Base-by-base conservation (phyloP, 2,113 vertebrate genomes). In the Trematomus loennbergii region DNA sequence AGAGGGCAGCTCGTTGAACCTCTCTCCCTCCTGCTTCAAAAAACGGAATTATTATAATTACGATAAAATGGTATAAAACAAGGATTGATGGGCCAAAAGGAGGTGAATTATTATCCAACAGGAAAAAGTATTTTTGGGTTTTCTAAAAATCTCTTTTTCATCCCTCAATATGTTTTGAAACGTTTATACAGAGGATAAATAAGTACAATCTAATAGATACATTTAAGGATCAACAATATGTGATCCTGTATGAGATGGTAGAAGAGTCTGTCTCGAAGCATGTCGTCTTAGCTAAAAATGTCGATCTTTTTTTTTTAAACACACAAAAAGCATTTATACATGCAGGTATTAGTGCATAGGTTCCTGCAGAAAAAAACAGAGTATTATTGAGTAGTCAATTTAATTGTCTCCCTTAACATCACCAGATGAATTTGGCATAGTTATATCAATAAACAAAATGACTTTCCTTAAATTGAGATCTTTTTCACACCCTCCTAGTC, bases 281-380 rank as follows among this genome's bases (percentile, higher is more conserved):
- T 83, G 50, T 88, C 43, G 48, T 88, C 85, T 81, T 63, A 69
- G 53, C 87, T 93, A 92, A 90, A 94, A 93, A 92, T 88, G 18
- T 89, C 69, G 71, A 88, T 88, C 69, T 53, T 74, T 75, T 78
- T 29, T 79, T 87, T 77, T 83, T 2, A 82, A 88, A 92, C 82
- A 92, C 79, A 89, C 78, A 88, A 93, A 79, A 91, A 90, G 67
- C 74, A 67, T 90, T 91, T 90, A 83, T 87, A 91, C 88, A 94
- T 89, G 94, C 94, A 95, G 93, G 93, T 84, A 75, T 94, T 92
- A 94, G 94, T 95, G 95, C 94, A 96, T 95, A 95, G 93, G 88
- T 93, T 94, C 94, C 94, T 93, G 94, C 94, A 83, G 85, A 86
- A 92, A 87, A 87, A 92, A 87, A 90, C 36, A 67, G 72, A 88